phyloP scores from a whole-genome alignment of 2,113 vertebrate species.

The Phoenicopterus ruber region DNA sequence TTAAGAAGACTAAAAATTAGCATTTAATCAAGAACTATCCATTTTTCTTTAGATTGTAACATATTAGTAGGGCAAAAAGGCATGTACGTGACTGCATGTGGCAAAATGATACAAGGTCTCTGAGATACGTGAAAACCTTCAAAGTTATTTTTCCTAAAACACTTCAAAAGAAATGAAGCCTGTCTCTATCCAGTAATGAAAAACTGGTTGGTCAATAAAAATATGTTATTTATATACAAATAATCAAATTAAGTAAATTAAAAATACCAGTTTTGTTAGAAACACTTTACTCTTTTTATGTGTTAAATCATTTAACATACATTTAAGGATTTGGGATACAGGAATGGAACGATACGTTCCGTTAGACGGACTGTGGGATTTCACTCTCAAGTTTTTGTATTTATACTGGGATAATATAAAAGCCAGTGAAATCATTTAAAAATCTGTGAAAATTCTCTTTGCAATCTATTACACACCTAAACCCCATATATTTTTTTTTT shows the following conservation, averaged over 20 bases:
- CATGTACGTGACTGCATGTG: fast-evolving
- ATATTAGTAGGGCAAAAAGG: neutral
- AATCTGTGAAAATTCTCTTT: neutral
- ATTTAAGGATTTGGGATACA: neutral
- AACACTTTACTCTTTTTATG: neutral
- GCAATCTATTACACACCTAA: neutral
- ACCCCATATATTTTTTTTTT: neutral
- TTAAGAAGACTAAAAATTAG: neutral
- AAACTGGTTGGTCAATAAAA: neutral
- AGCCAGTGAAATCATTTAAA: neutral
- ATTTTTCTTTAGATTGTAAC: neutral
- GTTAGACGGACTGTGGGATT: neutral
- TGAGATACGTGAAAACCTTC: neutral
- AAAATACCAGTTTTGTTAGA: neutral
- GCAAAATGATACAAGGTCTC: neutral
- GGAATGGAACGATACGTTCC: neutral
- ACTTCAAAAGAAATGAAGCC: neutral
- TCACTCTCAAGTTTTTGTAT: neutral
- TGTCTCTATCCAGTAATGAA: neutral
- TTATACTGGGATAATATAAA: neutral
- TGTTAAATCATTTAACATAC: neutral
- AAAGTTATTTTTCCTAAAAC: neutral
- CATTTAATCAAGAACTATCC: neutral
- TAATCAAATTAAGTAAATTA: neutral
- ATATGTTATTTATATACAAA: neutral